Base-by-base conservation (phyloP, 1,140 invertebrate species). In the Cecropterus lyciades region DNA sequence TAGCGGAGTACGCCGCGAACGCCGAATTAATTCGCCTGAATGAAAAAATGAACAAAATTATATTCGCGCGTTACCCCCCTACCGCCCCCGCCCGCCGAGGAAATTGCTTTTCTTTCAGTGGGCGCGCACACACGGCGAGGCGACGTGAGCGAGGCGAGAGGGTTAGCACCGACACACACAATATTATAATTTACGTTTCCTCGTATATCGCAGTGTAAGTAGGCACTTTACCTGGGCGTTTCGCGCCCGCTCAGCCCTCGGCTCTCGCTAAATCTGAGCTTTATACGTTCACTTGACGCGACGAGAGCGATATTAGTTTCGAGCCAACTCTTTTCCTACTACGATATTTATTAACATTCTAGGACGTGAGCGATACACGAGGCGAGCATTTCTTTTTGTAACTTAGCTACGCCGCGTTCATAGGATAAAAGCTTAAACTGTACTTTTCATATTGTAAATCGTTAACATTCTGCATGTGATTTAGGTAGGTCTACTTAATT, bases 31-130 rank as follows among this genome's bases (percentile, higher is more conserved):
- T 87, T 87, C 87, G 84, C 72, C 87, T 86, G 86, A 89, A 89
- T 89, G 84, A 91, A 89, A 91, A 91, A 91, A 91, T 91, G 89
- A 91, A 89, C 87, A 91, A 91, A 91, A 91, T 91, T 89, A 91
- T 91, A 91, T 91, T 89, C 85, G 86, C 87, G 86, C 84, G 87
- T 85, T 84, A 87, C 77, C 84, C 79, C 20, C 80, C 78, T 70
- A 72, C 77, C 73, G 65, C 74, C 75, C 70, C 70, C 79, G 77
- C 79, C 79, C 79, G 83, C 81, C 79, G 79, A 85, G 85, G 86
- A 89, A 91, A 89, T 91, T 89, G 85, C 87, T 91, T 91, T 91
- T 89, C 87, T 91, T 91, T 89, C 87, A 89, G 84, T 79, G 87
- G 81, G 84, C 84, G 82, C 80, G 75, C 84, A 85, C 82, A 85